Percentiles rank a stretch among this genome's conserved stretches.
Conservation (phyloP, 2,113 vertebrate species). For the Delphinus delphis region DNA sequence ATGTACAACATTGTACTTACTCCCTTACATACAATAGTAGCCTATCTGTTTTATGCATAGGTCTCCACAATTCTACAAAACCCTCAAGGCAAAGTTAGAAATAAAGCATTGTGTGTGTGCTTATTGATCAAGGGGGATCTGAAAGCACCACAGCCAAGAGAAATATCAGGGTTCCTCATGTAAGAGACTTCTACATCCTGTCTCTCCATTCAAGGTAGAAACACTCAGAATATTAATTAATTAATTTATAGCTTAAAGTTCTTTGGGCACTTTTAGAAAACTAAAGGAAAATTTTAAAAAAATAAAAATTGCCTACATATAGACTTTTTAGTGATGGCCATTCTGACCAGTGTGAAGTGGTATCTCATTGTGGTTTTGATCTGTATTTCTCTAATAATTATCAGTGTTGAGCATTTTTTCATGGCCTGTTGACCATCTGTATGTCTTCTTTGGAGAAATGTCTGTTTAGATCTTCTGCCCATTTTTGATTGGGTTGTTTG, state of each 20-base stretch:
- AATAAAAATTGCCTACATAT: background rate
- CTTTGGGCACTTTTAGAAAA: background rate
- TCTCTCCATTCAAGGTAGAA: background rate
- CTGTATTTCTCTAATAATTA: background rate
- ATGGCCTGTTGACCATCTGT: background rate
- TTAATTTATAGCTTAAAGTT: background rate
- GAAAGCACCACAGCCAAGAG: background rate
- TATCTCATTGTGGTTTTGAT: background rate
- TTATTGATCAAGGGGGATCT: background rate
- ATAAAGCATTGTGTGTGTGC: background rate
- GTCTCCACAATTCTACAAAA: background rate
- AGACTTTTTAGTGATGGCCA: background rate
- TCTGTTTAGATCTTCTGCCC: background rate
- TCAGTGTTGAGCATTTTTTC: background rate
- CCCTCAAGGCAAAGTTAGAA: background rate
- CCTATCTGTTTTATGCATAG: background rate
- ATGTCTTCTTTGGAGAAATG: background rate
- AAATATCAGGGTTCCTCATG: background rate
- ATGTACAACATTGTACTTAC: background rate
- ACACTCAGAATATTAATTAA: background rate
- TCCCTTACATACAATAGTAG: too few species aligned
- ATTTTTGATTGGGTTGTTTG: background rate
- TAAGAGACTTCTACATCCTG: background rate
- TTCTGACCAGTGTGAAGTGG: background rate
- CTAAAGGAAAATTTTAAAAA: background rate